Evolutionary conservation across 2,797 vertebrate species (phyloP).

Genomic region (Pseudomugil tenellus): DNA sequence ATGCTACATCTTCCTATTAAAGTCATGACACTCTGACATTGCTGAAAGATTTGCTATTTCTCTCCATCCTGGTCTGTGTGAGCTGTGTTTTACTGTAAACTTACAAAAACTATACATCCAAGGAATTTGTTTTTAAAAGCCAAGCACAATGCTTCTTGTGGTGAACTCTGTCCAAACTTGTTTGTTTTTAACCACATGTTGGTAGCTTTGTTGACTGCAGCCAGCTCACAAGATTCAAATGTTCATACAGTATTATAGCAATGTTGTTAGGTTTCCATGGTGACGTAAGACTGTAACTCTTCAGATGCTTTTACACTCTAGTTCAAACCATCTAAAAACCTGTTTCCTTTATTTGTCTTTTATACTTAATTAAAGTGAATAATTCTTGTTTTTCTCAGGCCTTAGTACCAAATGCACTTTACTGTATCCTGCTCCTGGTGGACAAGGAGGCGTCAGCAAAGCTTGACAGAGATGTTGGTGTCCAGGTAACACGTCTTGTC

Average conservation of each 20-base stretch:
- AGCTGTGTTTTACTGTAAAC: constrained; percentile 35
- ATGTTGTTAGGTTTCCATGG: constrained; percentile 24
- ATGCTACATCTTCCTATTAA: constrained; percentile 10
- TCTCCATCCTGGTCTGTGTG: constrained; percentile 24
- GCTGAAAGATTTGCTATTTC: constrained; percentile 47
- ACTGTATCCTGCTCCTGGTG: constrained; percentile 82
- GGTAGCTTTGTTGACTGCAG: constrained; percentile 50
- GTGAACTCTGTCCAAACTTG: constrained; percentile 76
- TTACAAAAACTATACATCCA: constrained; percentile 35
- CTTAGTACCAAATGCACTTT: constrained; percentile 83
- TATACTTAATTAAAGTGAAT: constrained; percentile 12
- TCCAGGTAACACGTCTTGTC: constrained; percentile 77
- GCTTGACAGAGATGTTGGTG: constrained; percentile 78
- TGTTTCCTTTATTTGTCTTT: not conserved
- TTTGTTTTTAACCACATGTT: constrained; percentile 71
- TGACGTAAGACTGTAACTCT: constrained; percentile 44
- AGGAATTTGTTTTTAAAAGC: constrained; percentile 63
- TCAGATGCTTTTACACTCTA: constrained; percentile 24
- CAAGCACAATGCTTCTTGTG: constrained; percentile 59
- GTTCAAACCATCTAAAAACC: not conserved
- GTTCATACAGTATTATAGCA: constrained; percentile 56
- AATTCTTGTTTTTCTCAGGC: constrained; percentile 69
- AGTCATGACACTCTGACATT: constrained; percentile 26
- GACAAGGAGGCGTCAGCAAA: constrained; percentile 84
- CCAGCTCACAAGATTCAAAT: constrained; percentile 52